Conservation (phyloP, 2,797 vertebrate genomes). For the Coracias cyanogaster region DNA sequence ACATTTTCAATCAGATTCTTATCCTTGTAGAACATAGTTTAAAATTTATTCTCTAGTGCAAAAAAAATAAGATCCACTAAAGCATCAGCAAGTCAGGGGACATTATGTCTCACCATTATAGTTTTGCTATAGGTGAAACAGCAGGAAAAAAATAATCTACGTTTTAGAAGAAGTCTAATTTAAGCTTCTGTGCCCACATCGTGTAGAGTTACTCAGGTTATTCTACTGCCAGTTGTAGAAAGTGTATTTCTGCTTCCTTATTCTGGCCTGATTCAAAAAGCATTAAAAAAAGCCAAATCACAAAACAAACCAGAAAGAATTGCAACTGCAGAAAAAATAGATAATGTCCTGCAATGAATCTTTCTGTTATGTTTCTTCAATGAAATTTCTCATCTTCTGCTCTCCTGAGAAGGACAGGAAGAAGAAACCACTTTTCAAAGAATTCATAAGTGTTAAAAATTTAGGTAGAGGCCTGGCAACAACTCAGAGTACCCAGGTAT, state of each 20-base stretch:
- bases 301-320: neutral
- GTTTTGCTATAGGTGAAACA: neutral
- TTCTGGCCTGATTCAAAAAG: neutral
- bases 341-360: neutral
- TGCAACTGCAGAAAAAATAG: neutral
- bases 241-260: neutral
- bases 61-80: neutral
- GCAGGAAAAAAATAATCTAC: neutral
- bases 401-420: neutral
- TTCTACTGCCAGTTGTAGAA: neutral
- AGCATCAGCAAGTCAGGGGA: neutral
- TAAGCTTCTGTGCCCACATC: neutral
- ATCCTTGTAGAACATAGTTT: neutral
- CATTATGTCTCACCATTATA: neutral
- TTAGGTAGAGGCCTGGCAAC: neutral
- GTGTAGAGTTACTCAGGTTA: neutral
- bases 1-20: neutral
- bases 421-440: neutral
- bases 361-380: neutral
- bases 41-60: neutral
- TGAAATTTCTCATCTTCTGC: neutral
- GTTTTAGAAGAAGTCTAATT: neutral
- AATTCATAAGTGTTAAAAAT: neutral
- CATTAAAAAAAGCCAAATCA: neutral
- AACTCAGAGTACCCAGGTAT: neutral